Base-by-base conservation (phyloP, 2,888 invertebrate genomes). In the Apodemia zela region DNA sequence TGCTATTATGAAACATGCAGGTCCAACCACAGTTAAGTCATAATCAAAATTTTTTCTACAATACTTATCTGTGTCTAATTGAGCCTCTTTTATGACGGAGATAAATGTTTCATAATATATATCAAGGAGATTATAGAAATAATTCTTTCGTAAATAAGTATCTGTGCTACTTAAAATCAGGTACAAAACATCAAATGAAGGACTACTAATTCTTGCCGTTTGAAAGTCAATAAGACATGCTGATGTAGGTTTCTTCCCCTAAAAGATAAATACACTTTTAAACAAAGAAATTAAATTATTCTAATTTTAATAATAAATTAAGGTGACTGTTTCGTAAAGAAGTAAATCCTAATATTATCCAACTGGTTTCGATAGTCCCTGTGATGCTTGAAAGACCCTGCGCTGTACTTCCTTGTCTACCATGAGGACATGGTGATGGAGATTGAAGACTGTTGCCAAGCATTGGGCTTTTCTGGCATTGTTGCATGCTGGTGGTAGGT, bases 181-280 rank as follows among this genome's bases (percentile, higher is more conserved):
- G 64, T 82, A 90, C 21, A 90, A 65, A 0, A 79, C 69, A 66
- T 91, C 91, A 71, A 76, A 88, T 6, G 88, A 88, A 17, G 89
- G 84, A 66, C 84, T 85, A 21, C 80, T 77, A 42, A 83, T 71
- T 49, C 88, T 76, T 11, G 80, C 73, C 38, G 87, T 82, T 76
- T 91, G 91, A 65, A 84, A 90, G 70, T 91, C 91, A 71, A 91
- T 87, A 11, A 90, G 64, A 67, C 91, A 90, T 1, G 85, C 85
- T 15, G 80, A 76, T 10, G 72, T 62, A 5, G 88, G 87, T 60
- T 72, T 71, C 1, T 70, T 68, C 49, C 75, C 69, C 90, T 90
- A 73, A 15, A 84, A 85, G 7, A 51, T 73, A 68, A 65, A 69
- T 21, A 21, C 2, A 2, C 38, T 18, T 17, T 38, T 33, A 51